Base-by-base conservation (phyloP, 1,140 invertebrate genomes). In the Macrobrachium nipponense region DNA sequence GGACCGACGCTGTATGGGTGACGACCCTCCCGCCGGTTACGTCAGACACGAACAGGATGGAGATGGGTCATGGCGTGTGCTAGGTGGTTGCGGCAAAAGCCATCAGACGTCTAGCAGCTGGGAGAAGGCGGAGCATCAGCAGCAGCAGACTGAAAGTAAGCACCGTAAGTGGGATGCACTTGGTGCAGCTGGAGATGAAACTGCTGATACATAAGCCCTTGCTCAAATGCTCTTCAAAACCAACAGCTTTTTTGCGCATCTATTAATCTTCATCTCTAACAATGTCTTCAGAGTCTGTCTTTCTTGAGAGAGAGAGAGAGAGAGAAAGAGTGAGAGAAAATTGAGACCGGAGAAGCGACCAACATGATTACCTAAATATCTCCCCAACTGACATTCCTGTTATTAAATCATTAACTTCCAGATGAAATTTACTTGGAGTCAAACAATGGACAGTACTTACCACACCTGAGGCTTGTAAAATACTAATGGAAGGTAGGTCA, bases 31-130 rank as follows among this genome's bases (percentile, higher is more conserved):
- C 17, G 78, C 78, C 62, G 78, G 78, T 27, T 80, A 80, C 78
- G 59, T 80, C 78, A 80, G 78, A n/a, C 62, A 66, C 62, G 78
- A 59, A 27, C 62, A 66, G n/a, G 78, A 80, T 80, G 78, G 78
- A 60, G 78, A 80, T 43, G 78, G 78, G 61, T 80, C 78, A 36
- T 66, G 78, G 78, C 78, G 78, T 62, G 78, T 80, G 27, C 36
- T 80, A 15, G 78, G 78, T 43, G 78, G 61, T 62, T 61, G 60
- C 18, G 78, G 60, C 18, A 61, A 80, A 64, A 43, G 60, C 61
- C 61, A 80, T 20, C 20, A 64, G 78, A 36, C 61, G 18, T 66
- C 62, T 43, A 44, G 60, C 78, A 80, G 36, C 78, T 66, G 23
- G 78, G 78, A 80, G 43, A 27, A 44, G 51, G 51, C 51, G 51